Percentiles rank a stretch among this genome's conserved stretches.
phyloP scores from a whole-genome alignment of 2,113 vertebrate species.

The Phainopepla nitens region DNA sequence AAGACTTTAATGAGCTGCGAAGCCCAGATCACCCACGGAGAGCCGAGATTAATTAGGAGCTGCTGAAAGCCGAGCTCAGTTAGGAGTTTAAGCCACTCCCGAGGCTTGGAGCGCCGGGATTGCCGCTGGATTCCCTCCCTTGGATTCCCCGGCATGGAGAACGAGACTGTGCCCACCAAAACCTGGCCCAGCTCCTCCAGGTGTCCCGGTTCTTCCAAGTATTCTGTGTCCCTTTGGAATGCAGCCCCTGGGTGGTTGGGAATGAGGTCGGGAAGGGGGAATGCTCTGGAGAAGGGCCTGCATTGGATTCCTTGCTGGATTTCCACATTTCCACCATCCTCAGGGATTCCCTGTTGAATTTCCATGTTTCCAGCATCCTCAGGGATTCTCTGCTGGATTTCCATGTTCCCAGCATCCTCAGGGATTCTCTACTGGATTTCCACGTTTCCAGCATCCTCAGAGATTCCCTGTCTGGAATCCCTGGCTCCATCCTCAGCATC shows the following conservation, averaged over 20 bases:
- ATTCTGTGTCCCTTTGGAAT: fast-evolving
- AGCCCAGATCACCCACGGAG: neutral
- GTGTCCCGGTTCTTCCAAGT: neutral
- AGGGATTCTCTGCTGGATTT: neutral
- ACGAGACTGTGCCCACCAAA: fast-evolving
- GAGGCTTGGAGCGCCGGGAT: neutral
- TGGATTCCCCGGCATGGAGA: neutral
- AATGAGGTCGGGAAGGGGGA: neutral
- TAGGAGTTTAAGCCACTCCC: neutral
- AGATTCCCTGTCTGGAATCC: neutral
- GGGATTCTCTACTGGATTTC: neutral
- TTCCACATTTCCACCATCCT: neutral
- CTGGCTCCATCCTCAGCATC: neutral
- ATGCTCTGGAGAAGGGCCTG: neutral
- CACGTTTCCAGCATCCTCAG: neutral
- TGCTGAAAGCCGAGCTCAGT: neutral
- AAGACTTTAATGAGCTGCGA: slow-evolving; percentile 18
- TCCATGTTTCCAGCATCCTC: neutral
- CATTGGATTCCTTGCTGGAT: neutral
- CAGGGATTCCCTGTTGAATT: neutral
- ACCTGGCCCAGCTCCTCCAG: fast-evolving
- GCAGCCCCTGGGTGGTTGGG: fast-evolving
- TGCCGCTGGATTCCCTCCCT: neutral
- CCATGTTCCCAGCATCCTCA: neutral
- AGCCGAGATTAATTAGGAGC: neutral